Evolutionary conservation across 2,888 invertebrate species (phyloP).

Genomic region (Synanthedon andrenaeformis): DNA sequence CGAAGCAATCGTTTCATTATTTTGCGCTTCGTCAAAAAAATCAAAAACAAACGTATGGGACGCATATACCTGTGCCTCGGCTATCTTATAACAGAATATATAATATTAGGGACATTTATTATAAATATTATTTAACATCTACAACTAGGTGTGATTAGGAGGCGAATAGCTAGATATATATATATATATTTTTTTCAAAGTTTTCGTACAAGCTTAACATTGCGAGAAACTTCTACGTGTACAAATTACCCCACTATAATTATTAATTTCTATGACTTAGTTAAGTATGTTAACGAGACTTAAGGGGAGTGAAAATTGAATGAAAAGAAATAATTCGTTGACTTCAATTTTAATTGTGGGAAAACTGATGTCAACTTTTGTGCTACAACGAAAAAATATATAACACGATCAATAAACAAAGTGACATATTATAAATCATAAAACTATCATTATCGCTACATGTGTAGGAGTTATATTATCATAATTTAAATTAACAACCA

Average conservation of each 20-base stretch:
- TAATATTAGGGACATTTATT: too few relatives aligned
- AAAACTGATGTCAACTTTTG: background rate
- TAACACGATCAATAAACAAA: background rate
- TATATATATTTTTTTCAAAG: constrained; percentile 41
- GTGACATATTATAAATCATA: background rate
- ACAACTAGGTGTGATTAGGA: constrained; percentile 31
- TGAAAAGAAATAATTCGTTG: background rate
- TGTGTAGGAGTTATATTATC: background rate
- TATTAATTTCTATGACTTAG: constrained; percentile 55
- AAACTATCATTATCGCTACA: background rate
- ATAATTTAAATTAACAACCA: background rate
- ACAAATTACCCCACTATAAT: constrained; percentile 30
- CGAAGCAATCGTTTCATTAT: constrained; percentile 46
- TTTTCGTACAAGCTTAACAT: constrained; percentile 32
- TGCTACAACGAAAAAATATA: background rate
- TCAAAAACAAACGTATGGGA: constrained; percentile 31
- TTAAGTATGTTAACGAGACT: constrained; percentile 12
- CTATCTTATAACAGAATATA: background rate
- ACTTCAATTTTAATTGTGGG: background rate
- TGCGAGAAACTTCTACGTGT: constrained; percentile 35
- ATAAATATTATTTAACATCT: constrained; percentile 13
- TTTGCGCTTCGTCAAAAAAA: constrained; percentile 34
- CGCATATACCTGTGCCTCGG: constrained; percentile 39
- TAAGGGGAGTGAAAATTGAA: too few relatives aligned
- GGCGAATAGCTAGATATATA: constrained; percentile 38